These are phyloP conservation scores for Ivindomyrus marchei DNA, from an alignment of 2,113 vertebrate genomes.

Conservation along the genomic window DNA sequence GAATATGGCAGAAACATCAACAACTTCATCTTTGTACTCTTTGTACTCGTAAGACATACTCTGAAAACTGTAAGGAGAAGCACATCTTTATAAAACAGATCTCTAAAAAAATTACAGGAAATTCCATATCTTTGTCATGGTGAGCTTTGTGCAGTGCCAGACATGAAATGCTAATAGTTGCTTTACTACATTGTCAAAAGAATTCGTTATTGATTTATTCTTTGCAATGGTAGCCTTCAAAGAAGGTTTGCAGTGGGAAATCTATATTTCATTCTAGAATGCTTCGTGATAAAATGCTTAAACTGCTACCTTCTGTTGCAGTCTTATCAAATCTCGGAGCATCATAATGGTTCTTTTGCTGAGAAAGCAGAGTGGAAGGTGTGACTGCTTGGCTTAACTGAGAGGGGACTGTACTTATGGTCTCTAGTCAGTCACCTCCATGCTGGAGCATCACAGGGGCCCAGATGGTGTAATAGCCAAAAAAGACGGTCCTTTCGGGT, in stretches of 20 bases:
- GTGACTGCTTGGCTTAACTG: not conserved
- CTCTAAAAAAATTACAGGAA: not conserved
- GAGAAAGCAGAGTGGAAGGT: not conserved
- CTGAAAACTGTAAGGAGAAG: not conserved
- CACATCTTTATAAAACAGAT: not conserved
- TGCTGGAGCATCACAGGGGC: not conserved
- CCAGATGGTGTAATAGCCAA: not conserved
- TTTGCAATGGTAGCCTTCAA: not conserved
- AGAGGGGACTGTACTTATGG: not conserved
- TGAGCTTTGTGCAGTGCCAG: not conserved
- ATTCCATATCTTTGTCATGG: not conserved
- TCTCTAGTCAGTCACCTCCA: not conserved
- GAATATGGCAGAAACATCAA: not conserved
- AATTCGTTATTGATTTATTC: not conserved
- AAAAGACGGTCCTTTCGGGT: not conserved
- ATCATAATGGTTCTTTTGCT: not conserved
- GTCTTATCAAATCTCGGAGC: not conserved
- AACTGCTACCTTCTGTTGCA: not conserved
- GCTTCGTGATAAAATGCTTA: not conserved
- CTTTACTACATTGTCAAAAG: not conserved
- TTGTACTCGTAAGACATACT: not conserved
- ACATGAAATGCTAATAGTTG: not conserved
- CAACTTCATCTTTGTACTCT: not conserved
- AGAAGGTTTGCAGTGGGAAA: not conserved
- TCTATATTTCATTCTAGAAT: not conserved